Percentiles rank a stretch among this genome's conserved stretches.
Evolutionary conservation across 2,888 invertebrate species (phyloP).

Genomic region (Rhaphigaster nebulosa): DNA sequence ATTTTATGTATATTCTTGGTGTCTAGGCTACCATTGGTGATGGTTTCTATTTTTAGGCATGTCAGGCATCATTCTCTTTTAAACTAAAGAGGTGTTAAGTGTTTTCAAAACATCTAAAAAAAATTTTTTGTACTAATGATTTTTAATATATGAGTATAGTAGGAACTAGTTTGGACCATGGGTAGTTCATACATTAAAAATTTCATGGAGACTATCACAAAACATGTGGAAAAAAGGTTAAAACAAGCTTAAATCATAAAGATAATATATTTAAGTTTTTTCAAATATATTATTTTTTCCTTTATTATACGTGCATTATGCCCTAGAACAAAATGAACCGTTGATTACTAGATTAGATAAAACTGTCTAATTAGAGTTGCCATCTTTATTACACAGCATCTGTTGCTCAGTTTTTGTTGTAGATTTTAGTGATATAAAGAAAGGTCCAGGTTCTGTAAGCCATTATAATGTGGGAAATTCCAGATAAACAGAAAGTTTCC

Average conservation of each 20-base stretch:
- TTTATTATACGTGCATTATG: not conserved
- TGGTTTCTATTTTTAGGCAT: slow-evolving; percentile 39
- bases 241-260: not conserved
- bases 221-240: not conserved
- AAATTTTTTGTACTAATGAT: not conserved
- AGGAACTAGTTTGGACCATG: not conserved
- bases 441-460: too few relatives aligned
- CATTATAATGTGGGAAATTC: too few relatives aligned
- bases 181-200: not conserved
- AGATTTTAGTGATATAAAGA: too few relatives aligned
- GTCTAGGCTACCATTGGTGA: not conserved
- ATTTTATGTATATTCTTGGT: slow-evolving; percentile 18
- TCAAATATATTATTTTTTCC: not conserved
- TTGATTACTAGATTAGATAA: too few relatives aligned
- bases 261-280: not conserved
- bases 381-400: too few relatives aligned
- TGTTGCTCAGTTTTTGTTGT: too few relatives aligned
- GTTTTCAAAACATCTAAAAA: not conserved
- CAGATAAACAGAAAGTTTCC: too few relatives aligned
- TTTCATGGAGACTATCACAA: not conserved
- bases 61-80: not conserved
- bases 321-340: not conserved
- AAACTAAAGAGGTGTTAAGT: not conserved
- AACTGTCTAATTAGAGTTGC: too few relatives aligned
- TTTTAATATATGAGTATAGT: not conserved